Conservation (phyloP, 2,888 invertebrate species). For the Apamea anceps region DNA sequence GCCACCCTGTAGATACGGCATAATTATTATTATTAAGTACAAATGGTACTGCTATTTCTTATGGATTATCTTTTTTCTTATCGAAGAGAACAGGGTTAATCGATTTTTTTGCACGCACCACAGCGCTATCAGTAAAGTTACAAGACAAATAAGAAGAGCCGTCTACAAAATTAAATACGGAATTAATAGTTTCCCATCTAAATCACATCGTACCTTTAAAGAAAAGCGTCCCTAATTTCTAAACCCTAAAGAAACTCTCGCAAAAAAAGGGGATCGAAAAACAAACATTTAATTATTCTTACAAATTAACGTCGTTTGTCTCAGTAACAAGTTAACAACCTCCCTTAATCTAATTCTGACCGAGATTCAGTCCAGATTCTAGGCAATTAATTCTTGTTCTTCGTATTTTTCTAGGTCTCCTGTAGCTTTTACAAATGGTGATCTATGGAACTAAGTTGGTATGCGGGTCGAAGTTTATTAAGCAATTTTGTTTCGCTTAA, state of each 20-base stretch:
- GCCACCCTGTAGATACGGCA: too few species aligned
- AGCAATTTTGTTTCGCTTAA: slow-evolving; percentile 42
- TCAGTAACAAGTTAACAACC: slow-evolving; percentile 61
- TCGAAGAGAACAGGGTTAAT: too few species aligned
- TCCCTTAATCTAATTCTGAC: slow-evolving; percentile 61
- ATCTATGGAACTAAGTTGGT: slow-evolving; percentile 25
- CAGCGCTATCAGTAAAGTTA: too few species aligned
- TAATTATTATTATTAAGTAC: too few species aligned
- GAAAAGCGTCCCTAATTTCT: slow-evolving; percentile 37
- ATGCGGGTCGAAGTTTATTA: slow-evolving; percentile 40
- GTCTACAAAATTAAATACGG: not conserved
- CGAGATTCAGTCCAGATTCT: slow-evolving; percentile 60
- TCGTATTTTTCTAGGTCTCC: slow-evolving; percentile 60
- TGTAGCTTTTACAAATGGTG: slow-evolving; percentile 47
- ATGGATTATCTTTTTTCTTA: too few species aligned
- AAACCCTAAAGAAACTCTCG: slow-evolving; percentile 9
- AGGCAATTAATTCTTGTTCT: slow-evolving; percentile 61
- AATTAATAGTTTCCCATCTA: not conserved
- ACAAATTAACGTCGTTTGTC: slow-evolving; percentile 64
- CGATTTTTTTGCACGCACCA: too few species aligned
- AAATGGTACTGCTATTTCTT: too few species aligned
- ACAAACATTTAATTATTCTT: slow-evolving; percentile 62
- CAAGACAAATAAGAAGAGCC: not conserved
- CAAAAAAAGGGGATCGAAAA: slow-evolving; percentile 46
- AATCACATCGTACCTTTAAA: slow-evolving; percentile 17